These are phyloP conservation scores for Drosophila recens DNA, from an alignment of 2,888 invertebrate species.

Conservation along the genomic window DNA sequence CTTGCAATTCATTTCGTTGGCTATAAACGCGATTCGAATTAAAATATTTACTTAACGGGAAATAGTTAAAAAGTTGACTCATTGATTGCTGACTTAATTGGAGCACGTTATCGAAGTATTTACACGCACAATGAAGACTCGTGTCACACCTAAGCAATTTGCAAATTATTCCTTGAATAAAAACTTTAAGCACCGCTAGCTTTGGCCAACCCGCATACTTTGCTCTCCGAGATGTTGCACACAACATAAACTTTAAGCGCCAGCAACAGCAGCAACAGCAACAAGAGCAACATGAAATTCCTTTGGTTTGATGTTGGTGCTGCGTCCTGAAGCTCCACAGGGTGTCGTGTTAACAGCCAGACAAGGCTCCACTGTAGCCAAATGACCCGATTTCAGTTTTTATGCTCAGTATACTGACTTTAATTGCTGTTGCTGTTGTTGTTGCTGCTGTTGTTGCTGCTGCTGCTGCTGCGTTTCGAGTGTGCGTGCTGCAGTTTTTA, in stretches of 20 bases:
- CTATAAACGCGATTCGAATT: background rate
- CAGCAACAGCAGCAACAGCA: conserved; percentile 11
- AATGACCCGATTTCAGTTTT: conserved; percentile 78
- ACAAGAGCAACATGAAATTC: conserved; percentile 24
- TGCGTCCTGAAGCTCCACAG: conserved; percentile 3
- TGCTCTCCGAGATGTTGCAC: conserved; percentile 43
- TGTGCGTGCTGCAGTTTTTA: conserved; percentile 79
- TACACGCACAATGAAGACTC: conserved; percentile 3
- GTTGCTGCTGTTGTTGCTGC: conserved; percentile 40
- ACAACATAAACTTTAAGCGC: conserved; percentile 57
- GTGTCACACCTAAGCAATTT: conserved; percentile 35
- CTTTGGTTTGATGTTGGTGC: conserved; percentile 3
- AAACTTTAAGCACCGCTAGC: conserved; percentile 45
- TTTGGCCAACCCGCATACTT: conserved; percentile 41
- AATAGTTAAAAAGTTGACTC: conserved; percentile 20
- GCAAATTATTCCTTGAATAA: conserved; percentile 45
- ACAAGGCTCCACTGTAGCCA: conserved; percentile 32
- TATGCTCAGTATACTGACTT: conserved; percentile 54
- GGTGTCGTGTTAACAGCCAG: conserved; percentile 46
- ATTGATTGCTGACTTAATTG: conserved; percentile 39
- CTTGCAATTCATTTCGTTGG: background rate
- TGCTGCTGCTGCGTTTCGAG: conserved; percentile 60
- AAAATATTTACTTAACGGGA: conserved; percentile 7
- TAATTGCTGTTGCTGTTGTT: conserved; percentile 47
- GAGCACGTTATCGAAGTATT: conserved; percentile 17